Evolutionary conservation across 1,140 invertebrate genomes (phyloP).

Genomic region (Aphelinus atriplicis): DNA sequence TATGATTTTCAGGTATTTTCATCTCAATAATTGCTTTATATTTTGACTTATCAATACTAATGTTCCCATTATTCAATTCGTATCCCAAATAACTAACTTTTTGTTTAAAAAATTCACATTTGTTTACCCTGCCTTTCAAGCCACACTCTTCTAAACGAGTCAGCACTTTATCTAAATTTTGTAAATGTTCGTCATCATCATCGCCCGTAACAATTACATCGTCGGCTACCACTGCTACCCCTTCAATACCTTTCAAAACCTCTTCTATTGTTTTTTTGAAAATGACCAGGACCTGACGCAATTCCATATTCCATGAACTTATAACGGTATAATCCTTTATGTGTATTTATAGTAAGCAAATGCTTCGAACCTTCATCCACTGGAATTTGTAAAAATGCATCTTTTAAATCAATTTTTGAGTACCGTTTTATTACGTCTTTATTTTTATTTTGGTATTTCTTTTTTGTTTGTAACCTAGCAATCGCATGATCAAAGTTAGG

Average conservation of each 20-base stretch:
- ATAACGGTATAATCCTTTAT: neutral
- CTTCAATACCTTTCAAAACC: neutral
- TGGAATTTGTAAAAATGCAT: neutral
- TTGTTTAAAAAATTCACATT: too few relatives aligned
- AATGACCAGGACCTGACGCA: constrained; percentile 1
- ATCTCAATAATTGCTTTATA: too few relatives aligned
- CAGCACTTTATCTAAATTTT: too few relatives aligned
- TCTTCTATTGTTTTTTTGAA: constrained; percentile 10
- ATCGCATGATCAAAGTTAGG: constrained; percentile 25
- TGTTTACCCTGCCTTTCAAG: too few relatives aligned
- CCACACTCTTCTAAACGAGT: too few relatives aligned
- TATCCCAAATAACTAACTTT: too few relatives aligned
- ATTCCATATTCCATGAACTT: neutral
- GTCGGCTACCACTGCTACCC: too few relatives aligned
- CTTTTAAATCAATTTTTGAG: constrained; percentile 1
- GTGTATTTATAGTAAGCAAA: neutral
- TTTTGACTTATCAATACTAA: too few relatives aligned
- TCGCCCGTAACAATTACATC: too few relatives aligned
- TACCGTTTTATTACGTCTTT: neutral
- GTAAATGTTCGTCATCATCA: too few relatives aligned
- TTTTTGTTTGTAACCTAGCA: constrained; percentile 2
- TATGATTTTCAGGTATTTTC: too few relatives aligned
- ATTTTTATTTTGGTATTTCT: neutral
- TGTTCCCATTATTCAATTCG: too few relatives aligned
- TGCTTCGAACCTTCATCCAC: neutral